A percentile compares a stretch with the other conserved stretches of the same genome.
Conservation (phyloP, 2,797 vertebrate species). For the Tinamus major region DNA sequence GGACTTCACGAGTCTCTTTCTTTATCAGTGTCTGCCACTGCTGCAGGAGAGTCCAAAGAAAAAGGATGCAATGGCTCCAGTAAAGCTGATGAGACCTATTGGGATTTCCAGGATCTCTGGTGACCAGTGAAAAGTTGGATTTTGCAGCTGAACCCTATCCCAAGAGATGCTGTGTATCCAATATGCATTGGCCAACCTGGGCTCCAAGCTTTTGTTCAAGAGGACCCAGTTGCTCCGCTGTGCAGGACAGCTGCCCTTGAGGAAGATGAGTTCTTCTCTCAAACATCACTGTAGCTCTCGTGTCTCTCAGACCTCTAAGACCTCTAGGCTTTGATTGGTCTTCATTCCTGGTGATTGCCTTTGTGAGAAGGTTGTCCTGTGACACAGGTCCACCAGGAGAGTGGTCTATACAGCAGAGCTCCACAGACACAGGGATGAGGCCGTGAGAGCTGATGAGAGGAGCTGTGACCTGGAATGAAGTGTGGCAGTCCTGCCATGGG, state of each 20-base stretch:
- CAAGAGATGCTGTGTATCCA: background rate
- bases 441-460: too few relatives aligned
- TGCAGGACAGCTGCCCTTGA: background rate
- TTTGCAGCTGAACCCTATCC: background rate
- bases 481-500: background rate
- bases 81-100: rapidly evolving
- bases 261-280: rapidly evolving
- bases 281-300: rapidly evolving
- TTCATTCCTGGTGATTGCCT: rapidly evolving
- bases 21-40: background rate
- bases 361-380: background rate
- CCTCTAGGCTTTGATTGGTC: rapidly evolving
- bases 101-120: background rate
- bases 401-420: background rate
- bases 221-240: background rate
- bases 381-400: background rate
- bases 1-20: background rate
- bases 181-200: rapidly evolving
- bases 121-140: too few relatives aligned
- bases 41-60: background rate
- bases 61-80: background rate
- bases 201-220: background rate
- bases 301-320: rapidly evolving
- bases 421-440: background rate
- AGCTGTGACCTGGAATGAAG: background rate